A percentile compares a stretch with the other conserved stretches of the same genome.
These are phyloP conservation scores for Ctenoplectra terminalis DNA, from an alignment of 1,140 invertebrate species.

Conservation along the genomic window DNA sequence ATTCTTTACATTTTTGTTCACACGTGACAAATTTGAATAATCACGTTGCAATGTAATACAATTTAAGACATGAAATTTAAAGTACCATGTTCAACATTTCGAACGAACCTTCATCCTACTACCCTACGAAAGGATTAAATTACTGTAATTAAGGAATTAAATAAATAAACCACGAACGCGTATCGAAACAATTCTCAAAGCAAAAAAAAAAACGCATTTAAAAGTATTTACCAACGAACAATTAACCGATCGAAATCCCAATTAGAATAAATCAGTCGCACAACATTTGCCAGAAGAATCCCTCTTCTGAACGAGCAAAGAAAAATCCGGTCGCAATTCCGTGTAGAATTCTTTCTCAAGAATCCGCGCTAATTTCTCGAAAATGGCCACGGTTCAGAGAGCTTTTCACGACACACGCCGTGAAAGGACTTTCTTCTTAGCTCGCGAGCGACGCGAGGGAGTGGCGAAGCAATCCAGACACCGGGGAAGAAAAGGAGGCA, in stretches of 20 bases:
- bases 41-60: too few relatives aligned
- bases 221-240: too few relatives aligned
- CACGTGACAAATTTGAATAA: too few relatives aligned
- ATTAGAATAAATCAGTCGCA: not conserved
- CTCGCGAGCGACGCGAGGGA: not conserved
- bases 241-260: too few relatives aligned
- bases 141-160: not conserved
- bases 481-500: conserved; percentile 23
- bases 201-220: too few relatives aligned
- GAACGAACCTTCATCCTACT: too few relatives aligned
- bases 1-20: too few relatives aligned
- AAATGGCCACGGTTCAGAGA: conserved; percentile 14
- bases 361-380: conserved; percentile 39
- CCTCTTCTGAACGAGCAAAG: not conserved
- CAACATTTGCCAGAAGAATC: not conserved
- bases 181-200: not conserved
- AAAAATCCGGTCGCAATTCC: conserved; percentile 3
- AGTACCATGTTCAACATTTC: too few relatives aligned
- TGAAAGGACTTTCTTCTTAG: conserved; percentile 30
- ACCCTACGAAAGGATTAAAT: not conserved
- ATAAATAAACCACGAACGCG: not conserved
- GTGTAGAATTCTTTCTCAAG: not conserved
- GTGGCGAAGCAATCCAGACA: conserved; percentile 12
- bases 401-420: conserved; percentile 1
- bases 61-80: too few relatives aligned